Evolutionary conservation across 2,113 vertebrate species (phyloP).

Genomic region (Ivindomyrus marchei): DNA sequence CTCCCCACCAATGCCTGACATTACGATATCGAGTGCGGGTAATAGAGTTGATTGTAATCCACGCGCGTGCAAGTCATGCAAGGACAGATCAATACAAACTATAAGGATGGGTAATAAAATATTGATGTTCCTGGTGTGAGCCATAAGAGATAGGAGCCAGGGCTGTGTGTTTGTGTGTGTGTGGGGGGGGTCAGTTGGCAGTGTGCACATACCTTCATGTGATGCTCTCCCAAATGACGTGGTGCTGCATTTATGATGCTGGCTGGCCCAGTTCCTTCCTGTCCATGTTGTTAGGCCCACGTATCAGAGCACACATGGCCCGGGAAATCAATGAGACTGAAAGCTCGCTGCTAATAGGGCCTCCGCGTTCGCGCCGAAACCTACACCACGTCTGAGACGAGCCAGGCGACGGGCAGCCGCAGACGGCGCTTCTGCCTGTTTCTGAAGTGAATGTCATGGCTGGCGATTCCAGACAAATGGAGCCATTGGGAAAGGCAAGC

Average conservation of each 20-base stretch:
- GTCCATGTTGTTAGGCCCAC: slow-evolving; percentile 26
- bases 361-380: neutral
- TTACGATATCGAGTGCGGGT: slow-evolving; percentile 43
- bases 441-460: neutral
- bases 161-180: slow-evolving; percentile 35
- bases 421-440: neutral
- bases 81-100: slow-evolving; percentile 56
- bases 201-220: slow-evolving; percentile 48
- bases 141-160: slow-evolving; percentile 28
- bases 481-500: neutral
- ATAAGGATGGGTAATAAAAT: slow-evolving; percentile 62
- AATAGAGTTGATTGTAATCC: slow-evolving; percentile 55
- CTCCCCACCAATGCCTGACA: slow-evolving; percentile 28
- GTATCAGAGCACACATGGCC: slow-evolving; percentile 22
- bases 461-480: neutral
- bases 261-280: slow-evolving; percentile 18
- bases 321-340: slow-evolving; percentile 49
- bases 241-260: slow-evolving; percentile 33
- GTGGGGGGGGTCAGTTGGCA: neutral
- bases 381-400: slow-evolving; percentile 22
- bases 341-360: slow-evolving; percentile 29
- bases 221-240: slow-evolving; percentile 28
- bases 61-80: slow-evolving; percentile 40
- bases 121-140: slow-evolving; percentile 49
- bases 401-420: slow-evolving; percentile 12